phyloP scores from a whole-genome alignment of 2,113 vertebrate genomes.

The Plectropomus leopardus region DNA sequence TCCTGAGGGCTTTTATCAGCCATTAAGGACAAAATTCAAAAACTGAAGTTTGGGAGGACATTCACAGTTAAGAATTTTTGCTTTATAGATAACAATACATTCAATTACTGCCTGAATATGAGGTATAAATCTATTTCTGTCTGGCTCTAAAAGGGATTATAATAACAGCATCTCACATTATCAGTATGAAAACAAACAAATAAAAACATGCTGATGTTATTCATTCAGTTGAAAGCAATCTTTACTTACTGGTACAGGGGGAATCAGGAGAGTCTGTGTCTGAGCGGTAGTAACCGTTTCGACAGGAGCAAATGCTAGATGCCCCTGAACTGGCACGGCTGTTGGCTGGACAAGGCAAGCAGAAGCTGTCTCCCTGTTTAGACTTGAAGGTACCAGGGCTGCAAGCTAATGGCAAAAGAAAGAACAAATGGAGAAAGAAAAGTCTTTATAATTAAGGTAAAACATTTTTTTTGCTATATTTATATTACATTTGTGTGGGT shows the following conservation, averaged over 20 bases:
- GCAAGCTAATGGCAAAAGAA: conserved; percentile 86
- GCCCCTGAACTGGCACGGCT: conserved; percentile 91
- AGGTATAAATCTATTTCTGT: neutral
- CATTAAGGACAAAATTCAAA: conserved; percentile 38
- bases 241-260: conserved; percentile 93
- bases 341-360: conserved; percentile 92
- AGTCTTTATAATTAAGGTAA: neutral
- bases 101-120: neutral
- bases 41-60: conserved; percentile 10
- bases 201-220: neutral
- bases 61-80: conserved; percentile 2
- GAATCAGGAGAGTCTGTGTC: conserved; percentile 91
- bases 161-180: neutral
- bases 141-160: neutral
- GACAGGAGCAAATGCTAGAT: conserved; percentile 91
- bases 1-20: conserved; percentile 50
- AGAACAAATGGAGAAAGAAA: conserved; percentile 4
- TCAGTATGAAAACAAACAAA: neutral
- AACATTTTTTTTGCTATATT: neutral
- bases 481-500: neutral
- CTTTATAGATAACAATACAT: conserved; percentile 30
- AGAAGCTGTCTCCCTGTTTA: conserved; percentile 93
- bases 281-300: conserved; percentile 92
- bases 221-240: neutral
- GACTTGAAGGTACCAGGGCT: conserved; percentile 94